These are phyloP conservation scores for Chrysodeixis includens DNA, from an alignment of 2,888 invertebrate species.

Conservation along the genomic window DNA sequence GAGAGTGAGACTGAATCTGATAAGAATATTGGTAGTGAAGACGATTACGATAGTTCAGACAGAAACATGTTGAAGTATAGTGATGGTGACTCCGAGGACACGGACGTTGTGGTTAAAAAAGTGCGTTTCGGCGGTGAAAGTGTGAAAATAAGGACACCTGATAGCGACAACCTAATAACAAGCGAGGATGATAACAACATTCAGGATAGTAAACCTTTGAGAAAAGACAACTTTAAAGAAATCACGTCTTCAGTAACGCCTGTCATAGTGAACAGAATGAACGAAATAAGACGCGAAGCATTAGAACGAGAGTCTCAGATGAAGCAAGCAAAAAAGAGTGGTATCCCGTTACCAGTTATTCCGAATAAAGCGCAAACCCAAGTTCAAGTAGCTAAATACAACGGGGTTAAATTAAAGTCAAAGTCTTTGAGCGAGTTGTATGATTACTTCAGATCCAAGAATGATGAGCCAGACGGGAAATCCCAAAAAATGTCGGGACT, in stretches of 20 bases:
- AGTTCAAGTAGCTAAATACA: conserved; percentile 65
- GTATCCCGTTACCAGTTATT: conserved; percentile 83
- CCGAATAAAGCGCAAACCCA: conserved; percentile 69
- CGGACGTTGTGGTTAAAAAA: conserved; percentile 90
- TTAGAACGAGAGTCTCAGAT: conserved; percentile 67
- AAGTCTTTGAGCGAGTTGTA: conserved; percentile 86
- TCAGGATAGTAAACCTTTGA: conserved; percentile 59
- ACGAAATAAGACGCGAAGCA: conserved; percentile 77
- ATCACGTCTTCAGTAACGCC: conserved; percentile 67
- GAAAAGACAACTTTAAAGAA: conserved; percentile 67
- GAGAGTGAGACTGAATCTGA: conserved; percentile 89
- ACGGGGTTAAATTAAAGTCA: conserved; percentile 81
- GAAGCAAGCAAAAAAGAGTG: conserved; percentile 74
- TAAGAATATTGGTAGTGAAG: conserved; percentile 81
- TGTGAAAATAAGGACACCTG: conserved; percentile 95
- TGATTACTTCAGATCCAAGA: conserved; percentile 84
- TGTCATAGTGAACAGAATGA: conserved; percentile 72
- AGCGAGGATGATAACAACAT: conserved; percentile 86
- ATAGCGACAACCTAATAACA: conserved; percentile 92
- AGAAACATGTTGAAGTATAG: conserved; percentile 89
- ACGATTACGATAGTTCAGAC: conserved; percentile 84
- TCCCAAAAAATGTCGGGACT: conserved; percentile 74
- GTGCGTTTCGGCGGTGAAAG: conserved; percentile 96
- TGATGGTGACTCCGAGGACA: conserved; percentile 90
- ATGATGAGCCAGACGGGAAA: conserved; percentile 67